Evolutionary conservation across 2,888 invertebrate genomes (phyloP).

Genomic region (Xanthorhoe spadicearia): DNA sequence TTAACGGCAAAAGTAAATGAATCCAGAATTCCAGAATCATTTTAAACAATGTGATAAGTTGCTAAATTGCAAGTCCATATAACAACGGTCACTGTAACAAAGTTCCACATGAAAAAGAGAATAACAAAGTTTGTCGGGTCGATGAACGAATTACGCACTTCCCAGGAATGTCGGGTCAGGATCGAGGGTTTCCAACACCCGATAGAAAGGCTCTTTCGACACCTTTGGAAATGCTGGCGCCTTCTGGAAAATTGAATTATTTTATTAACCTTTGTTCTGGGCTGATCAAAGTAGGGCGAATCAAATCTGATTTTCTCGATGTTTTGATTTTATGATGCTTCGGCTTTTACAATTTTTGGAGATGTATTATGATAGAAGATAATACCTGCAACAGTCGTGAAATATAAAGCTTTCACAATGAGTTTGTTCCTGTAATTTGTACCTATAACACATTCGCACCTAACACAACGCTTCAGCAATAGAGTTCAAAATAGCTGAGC

Average conservation of each 20-base stretch:
- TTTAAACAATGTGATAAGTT: no score
- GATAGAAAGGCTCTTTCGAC: slow-evolving; percentile 10
- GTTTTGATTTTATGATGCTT: neutral
- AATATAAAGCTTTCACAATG: no score
- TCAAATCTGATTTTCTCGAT: neutral
- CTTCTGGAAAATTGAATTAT: slow-evolving; percentile 22
- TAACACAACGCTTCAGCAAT: no score
- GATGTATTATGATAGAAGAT: no score
- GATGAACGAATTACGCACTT: slow-evolving; percentile 24
- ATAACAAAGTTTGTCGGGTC: slow-evolving; percentile 30
- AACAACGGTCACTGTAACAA: neutral
- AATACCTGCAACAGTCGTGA: no score
- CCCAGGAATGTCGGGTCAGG: slow-evolving; percentile 24
- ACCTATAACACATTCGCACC: no score
- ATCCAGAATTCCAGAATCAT: no score
- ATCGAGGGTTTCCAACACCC: slow-evolving; percentile 21
- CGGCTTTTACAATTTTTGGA: no score
- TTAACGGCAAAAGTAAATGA: no score
- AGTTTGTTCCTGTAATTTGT: no score
- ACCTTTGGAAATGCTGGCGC: slow-evolving; percentile 11
- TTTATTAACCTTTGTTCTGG: slow-evolving; percentile 24
- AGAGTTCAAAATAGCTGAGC: neutral
- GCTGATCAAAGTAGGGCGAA: neutral
- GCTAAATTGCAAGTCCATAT: no score
- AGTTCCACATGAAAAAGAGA: neutral